A percentile compares a stretch with the other conserved stretches of the same genome.
These are phyloP conservation scores for Parazoanthus darwini DNA, from an alignment of 92 coral and sea anemone genomes.

Conservation along the genomic window DNA sequence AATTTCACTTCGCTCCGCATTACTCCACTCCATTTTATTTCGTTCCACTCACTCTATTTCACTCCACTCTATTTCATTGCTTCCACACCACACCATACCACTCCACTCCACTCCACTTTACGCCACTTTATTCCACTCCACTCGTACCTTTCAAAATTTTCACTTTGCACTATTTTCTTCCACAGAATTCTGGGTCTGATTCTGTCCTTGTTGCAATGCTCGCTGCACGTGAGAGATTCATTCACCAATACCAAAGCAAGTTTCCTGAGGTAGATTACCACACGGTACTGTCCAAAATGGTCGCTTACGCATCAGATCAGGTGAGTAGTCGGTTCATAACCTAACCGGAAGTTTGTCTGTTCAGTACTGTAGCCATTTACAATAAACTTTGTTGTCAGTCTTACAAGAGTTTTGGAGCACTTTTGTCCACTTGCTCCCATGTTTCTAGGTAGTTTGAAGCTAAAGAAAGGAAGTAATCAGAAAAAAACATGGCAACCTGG, in stretches of 20 bases:
- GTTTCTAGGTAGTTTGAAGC: no score
- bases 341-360: not conserved
- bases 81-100: not conserved
- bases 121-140: not conserved
- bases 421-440: not conserved
- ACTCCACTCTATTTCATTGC: not conserved
- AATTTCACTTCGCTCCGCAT: not conserved
- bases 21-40: not conserved
- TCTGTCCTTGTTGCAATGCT: not conserved
- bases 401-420: not conserved
- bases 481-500: no score
- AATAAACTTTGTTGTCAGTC: not conserved
- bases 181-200: conserved; percentile 11
- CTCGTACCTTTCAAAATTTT: not conserved
- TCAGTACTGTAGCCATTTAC: not conserved
- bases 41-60: not conserved
- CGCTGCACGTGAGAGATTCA: conserved; percentile 7
- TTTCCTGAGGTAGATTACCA: conserved; percentile 13
- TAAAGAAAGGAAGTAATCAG: no score
- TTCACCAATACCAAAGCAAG: not conserved
- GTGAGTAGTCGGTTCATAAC: not conserved
- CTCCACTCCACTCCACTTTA: not conserved
- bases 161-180: not conserved
- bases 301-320: conserved; percentile 1
- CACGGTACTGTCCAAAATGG: not conserved